These are phyloP conservation scores for Patella caerulea DNA, from an alignment of 2,888 invertebrate species.

Conservation along the genomic window DNA sequence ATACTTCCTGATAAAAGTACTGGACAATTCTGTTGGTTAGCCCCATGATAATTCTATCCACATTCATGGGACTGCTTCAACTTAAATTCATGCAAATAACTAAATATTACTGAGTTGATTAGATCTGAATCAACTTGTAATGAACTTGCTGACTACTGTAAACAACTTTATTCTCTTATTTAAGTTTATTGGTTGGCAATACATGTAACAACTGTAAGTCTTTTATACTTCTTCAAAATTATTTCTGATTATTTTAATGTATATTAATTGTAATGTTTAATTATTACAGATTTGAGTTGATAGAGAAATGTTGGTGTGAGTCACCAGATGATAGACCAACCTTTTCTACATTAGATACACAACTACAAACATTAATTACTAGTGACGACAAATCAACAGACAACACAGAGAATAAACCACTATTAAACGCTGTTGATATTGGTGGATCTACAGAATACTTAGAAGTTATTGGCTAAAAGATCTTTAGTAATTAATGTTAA, in stretches of 20 bases:
- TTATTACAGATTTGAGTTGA: constrained; percentile 55
- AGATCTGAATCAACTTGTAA: too few species aligned
- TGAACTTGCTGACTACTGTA: too few species aligned
- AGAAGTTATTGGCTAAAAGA: constrained; percentile 44
- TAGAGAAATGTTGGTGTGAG: constrained; percentile 63
- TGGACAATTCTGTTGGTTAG: too few species aligned
- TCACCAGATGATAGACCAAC: constrained; percentile 59
- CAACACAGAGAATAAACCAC: constrained; percentile 46
- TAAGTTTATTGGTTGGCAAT: background rate
- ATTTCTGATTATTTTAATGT: background rate
- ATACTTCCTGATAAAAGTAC: too few species aligned
- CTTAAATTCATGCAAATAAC: too few species aligned
- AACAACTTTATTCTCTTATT: too few species aligned
- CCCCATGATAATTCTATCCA: too few species aligned
- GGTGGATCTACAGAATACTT: constrained; percentile 52
- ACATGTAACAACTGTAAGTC: background rate
- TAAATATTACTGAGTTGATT: too few species aligned
- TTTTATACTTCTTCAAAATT: background rate
- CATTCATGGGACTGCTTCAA: too few species aligned
- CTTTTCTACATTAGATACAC: constrained; percentile 57
- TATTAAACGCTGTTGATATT: constrained; percentile 50
- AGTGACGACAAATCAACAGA: constrained; percentile 39
- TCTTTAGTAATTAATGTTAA: too few species aligned
- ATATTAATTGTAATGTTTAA: constrained; percentile 6
- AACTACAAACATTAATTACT: constrained; percentile 47